These are phyloP conservation scores for Muraenolepis orangiensis DNA, from an alignment of 2,797 vertebrate species.

Conservation along the genomic window DNA sequence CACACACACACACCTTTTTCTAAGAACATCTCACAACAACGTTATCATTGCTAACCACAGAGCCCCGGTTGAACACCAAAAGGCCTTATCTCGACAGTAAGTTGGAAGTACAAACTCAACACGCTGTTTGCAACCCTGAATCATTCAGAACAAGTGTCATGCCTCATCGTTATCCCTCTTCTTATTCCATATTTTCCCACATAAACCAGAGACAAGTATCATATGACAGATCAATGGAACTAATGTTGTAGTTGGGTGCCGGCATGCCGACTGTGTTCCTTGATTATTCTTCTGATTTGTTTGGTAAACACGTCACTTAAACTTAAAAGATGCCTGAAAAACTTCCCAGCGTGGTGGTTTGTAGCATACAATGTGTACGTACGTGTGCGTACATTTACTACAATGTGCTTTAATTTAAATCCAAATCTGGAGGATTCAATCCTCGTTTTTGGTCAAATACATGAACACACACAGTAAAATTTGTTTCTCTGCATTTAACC, in stretches of 20 bases:
- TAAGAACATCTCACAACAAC: neutral
- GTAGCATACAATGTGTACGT: neutral
- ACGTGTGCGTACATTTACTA: neutral
- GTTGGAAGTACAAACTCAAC: neutral
- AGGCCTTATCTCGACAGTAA: neutral
- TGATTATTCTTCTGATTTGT: neutral
- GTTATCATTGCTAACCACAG: neutral
- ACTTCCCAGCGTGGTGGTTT: neutral
- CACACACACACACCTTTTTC: neutral
- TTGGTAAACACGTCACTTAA: neutral
- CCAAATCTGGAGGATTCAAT: too few species aligned
- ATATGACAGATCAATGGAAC: neutral
- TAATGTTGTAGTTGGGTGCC: neutral
- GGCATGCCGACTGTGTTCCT: neutral
- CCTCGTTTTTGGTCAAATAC: too few species aligned
- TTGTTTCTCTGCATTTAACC: too few species aligned
- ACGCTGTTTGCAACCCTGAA: neutral
- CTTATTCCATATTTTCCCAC: neutral
- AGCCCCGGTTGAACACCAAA: neutral
- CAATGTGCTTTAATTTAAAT: too few species aligned
- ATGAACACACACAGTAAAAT: too few species aligned
- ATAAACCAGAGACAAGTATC: neutral
- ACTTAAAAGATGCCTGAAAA: neutral
- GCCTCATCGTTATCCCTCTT: neutral
- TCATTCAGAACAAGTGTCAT: constrained; percentile 1